Evolutionary conservation across 2,888 invertebrate genomes (phyloP), one percentile per base, ranked within the genome.

Genomic region (Macaria notata): DNA sequence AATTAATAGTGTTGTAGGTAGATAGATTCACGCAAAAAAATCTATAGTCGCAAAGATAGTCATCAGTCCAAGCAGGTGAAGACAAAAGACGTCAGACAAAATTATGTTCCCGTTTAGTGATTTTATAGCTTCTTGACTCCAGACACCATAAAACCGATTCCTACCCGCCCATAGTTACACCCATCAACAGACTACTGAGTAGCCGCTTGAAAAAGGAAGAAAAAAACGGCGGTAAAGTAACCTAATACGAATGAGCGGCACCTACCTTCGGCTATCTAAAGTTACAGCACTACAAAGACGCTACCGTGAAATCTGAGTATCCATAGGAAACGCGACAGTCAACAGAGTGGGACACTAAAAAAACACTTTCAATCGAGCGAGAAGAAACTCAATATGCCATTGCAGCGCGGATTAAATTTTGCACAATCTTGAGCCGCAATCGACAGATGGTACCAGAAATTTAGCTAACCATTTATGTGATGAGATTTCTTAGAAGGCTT

Each of bases 401-500:
- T 83, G 88, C 82, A 84, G 78, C 73, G 78, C 69, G 78, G 86
- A 90, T 90, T 87, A 88, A 86, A 86, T 87, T 88, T 89, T 90
- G 86, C 83, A 83, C 85, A 89, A 88, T 86, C 85, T 83, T 71
- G 69, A 81, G 77, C 75, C 75, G 72, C 69, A 76, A 84, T 84
- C 84, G 80, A 79, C 90, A 90, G 89, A 86, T 90, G 90, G 76
- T 86, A 69, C 79, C 83, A 78, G 77, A 84, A 83, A 81, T 84
- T 83, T 79, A 73, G 73, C 75, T 73, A 75, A 79, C 75, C 78
- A 81, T 75, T 78, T 78, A 79, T 73, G 78, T 76, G 77, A 81
- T 75, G 78, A 80, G 75, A 75, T 83, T 59, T 82, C 71, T 69
- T 63, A 68, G 70, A 76, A 78, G 62, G 63, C 61, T 70, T 65